Conservation (phyloP, 2,888 invertebrate genomes). For the Andrena hattorfiana region DNA sequence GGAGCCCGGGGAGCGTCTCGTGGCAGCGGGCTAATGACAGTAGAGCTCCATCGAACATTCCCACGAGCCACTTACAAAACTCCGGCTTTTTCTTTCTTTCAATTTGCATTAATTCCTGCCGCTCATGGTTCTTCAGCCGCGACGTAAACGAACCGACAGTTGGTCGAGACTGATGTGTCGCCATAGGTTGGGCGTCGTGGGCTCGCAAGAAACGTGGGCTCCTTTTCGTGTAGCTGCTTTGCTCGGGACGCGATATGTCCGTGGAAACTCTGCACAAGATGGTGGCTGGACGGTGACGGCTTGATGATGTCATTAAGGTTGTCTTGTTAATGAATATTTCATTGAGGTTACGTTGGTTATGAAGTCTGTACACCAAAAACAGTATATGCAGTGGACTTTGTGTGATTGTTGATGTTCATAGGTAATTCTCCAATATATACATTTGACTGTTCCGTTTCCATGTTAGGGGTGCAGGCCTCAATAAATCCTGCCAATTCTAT, state of each 20-base stretch:
- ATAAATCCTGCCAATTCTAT: too few species aligned
- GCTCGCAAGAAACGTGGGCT: slow-evolving; percentile 33
- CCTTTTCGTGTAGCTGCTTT: neutral
- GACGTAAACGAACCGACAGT: slow-evolving; percentile 1
- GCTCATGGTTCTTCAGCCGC: neutral
- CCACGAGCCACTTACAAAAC: slow-evolving; percentile 66
- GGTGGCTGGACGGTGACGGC: neutral
- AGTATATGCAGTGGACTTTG: too few species aligned
- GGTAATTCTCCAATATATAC: too few species aligned
- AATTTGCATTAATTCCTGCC: slow-evolving; percentile 22
- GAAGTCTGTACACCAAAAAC: too few species aligned
- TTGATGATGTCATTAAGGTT: slow-evolving; percentile 7
- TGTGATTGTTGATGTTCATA: too few species aligned
- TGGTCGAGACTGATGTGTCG: slow-evolving; percentile 19
- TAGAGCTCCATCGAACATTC: slow-evolving; percentile 59
- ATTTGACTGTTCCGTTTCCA: too few species aligned
- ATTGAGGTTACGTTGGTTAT: neutral
- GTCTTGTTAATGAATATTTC: neutral
- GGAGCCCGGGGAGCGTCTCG: slow-evolving; percentile 77
- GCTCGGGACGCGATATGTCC: slow-evolving; percentile 3
- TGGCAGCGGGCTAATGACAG: slow-evolving; percentile 66
- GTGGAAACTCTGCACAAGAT: slow-evolving; percentile 5
- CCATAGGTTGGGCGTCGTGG: slow-evolving; percentile 15
- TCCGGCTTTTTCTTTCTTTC: slow-evolving; percentile 19
- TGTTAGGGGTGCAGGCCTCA: too few species aligned